phyloP scores from a whole-genome alignment of 2,113 vertebrate genomes.

The Cebus imitator region DNA sequence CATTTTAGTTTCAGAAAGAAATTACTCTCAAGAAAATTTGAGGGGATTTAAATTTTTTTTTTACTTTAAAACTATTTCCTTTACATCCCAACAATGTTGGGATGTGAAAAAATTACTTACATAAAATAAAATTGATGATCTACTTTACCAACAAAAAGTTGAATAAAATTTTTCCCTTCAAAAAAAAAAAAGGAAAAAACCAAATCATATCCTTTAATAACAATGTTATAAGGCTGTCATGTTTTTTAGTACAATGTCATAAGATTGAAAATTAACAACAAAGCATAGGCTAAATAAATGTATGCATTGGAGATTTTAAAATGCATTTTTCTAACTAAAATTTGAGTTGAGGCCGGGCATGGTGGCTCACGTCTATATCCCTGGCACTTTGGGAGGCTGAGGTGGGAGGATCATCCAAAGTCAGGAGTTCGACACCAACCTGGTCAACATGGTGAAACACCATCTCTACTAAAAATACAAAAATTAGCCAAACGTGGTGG shows the following conservation, averaged over 20 bases:
- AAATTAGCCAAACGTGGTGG: no score
- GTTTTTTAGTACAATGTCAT: not conserved
- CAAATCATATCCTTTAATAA: not conserved
- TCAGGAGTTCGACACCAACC: no score
- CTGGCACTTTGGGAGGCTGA: no score
- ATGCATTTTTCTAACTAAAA: not conserved
- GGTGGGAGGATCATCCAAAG: no score
- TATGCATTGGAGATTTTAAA: not conserved
- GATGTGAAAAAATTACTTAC: not conserved
- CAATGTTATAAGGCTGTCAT: not conserved
- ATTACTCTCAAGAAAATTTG: not conserved
- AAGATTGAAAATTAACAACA: constrained; percentile 36
- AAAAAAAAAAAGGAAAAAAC: not conserved
- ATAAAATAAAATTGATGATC: constrained; percentile 18
- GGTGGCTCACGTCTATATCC: no score
- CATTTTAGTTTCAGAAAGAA: constrained; percentile 28
- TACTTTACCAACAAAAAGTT: constrained; percentile 12
- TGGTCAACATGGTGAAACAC: no score
- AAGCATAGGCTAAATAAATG: not conserved
- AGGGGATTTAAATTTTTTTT: not conserved
- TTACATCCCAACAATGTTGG: not conserved
- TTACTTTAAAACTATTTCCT: not conserved
- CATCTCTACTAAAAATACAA: no score
- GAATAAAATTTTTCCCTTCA: not conserved
- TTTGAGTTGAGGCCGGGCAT: not conserved